Evolutionary conservation across 1,140 invertebrate species (phyloP), one percentile per base, ranked within the genome.

Genomic region (Euura lappo): DNA sequence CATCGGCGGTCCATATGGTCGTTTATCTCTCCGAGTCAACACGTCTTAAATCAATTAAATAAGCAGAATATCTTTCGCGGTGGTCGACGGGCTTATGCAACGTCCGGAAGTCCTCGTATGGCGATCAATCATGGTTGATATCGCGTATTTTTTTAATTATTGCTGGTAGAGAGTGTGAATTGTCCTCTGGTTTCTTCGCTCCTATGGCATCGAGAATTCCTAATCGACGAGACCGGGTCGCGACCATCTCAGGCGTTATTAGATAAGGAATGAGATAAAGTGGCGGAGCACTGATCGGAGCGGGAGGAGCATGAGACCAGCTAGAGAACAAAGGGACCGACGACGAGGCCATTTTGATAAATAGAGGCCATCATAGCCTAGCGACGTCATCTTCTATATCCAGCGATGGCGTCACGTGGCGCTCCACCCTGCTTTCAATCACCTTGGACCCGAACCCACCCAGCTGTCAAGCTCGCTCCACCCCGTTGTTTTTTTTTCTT

Each of bases 391-490:
- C 77, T 81, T 84, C 80, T 80, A 85, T 85, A 83, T 83, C 81
- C 83, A 84, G 79, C 80, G 82, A 88, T 88, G 86, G 87, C 87
- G 83, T 87, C 85, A 88, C 85, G 85, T 88, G 86, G 86, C 85
- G 85, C 87, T 88, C 87, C 85, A 85, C 87, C 85, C 86, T 84
- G 85, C 87, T 88, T 87, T 88, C 86, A 88, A 88, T 88, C 87
- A 87, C 85, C 86, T 88, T 86, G 81, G 85, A 80, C 81, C 78
- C 80, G 84, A 87, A 86, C 86, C 85, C 87, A 86, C 87, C 87
- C 87, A 87, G 85, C 85, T 88, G 87, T 88, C 87, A 86, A 83
- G 83, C 79, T 84, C 80, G 87, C 87, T 87, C 87, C 87, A 88
- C 87, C 86, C 86, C 81, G 81, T 87, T 87, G 87, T 87, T 87